Percentiles rank a stretch among this genome's conserved stretches.
These are phyloP conservation scores for Gobius niger DNA, from an alignment of 2,113 vertebrate genomes.

Conservation along the genomic window DNA sequence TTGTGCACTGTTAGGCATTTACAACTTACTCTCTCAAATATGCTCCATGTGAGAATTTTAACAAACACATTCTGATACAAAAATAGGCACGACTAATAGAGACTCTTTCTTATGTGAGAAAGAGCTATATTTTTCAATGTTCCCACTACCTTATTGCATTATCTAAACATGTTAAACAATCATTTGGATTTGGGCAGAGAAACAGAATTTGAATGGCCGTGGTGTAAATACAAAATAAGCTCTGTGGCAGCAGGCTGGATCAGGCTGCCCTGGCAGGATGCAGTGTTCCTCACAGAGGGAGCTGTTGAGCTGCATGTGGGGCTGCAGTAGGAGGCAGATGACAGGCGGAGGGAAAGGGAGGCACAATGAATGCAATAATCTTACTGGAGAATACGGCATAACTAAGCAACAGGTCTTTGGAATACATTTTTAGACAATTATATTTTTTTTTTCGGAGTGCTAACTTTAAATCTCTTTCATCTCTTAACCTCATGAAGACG, in stretches of 20 bases:
- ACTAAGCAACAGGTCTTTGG: not conserved
- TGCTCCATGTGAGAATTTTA: constrained; percentile 21
- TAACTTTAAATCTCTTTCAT: no score
- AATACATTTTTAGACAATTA: not conserved
- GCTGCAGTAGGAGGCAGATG: constrained; percentile 21
- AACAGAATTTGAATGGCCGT: not conserved
- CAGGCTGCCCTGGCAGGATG: constrained; percentile 29
- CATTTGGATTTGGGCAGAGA: not conserved
- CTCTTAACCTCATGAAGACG: no score
- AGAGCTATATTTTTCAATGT: not conserved
- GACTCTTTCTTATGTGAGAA: not conserved
- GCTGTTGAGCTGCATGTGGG: constrained; percentile 73
- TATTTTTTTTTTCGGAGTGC: no score
- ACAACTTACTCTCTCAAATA: constrained; percentile 29
- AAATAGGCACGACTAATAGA: not conserved
- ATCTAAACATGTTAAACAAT: not conserved
- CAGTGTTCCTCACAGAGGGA: constrained; percentile 69
- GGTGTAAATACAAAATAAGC: not conserved
- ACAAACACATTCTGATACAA: not conserved
- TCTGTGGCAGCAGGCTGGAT: constrained; percentile 29
- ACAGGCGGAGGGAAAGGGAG: constrained; percentile 22
- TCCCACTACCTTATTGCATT: not conserved
- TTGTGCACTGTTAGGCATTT: constrained; percentile 28
- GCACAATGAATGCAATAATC: constrained; percentile 3
- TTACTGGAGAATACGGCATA: not conserved